Conservation (phyloP, 2,113 vertebrate species). For the Sceloporus tristichus region DNA sequence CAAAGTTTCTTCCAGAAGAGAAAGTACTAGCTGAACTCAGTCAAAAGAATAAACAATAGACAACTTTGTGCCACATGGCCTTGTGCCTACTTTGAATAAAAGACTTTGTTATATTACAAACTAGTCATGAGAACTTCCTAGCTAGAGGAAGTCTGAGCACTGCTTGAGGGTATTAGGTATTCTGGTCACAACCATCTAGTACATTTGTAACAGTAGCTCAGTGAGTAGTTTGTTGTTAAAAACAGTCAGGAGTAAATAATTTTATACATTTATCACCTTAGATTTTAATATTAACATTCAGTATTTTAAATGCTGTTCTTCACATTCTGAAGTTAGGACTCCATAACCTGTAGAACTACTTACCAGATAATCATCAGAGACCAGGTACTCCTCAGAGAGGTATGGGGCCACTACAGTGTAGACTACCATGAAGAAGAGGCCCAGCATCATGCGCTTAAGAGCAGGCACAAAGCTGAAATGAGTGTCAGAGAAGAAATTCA, state of each 20-base stretch:
- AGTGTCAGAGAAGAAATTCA: slow-evolving; percentile 7
- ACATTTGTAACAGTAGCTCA: background rate
- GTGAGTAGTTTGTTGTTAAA: background rate
- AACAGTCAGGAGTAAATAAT: background rate
- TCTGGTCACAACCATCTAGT: background rate
- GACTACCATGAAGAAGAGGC: slow-evolving; percentile 86
- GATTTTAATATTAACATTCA: too few relatives aligned
- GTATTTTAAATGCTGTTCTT: background rate
- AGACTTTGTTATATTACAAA: background rate
- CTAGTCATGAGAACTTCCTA: background rate
- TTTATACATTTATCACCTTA: too few relatives aligned
- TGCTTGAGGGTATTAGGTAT: too few relatives aligned
- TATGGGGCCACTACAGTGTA: slow-evolving; percentile 86
- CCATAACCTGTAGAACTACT: slow-evolving; percentile 60
- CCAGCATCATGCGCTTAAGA: slow-evolving; percentile 88
- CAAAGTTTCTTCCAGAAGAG: background rate
- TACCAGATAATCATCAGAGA: slow-evolving; percentile 91
- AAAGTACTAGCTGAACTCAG: background rate
- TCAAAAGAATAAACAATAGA: background rate
- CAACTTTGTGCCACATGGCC: background rate
- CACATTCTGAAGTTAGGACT: background rate
- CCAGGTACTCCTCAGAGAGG: slow-evolving; percentile 87
- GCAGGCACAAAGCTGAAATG: slow-evolving; percentile 85
- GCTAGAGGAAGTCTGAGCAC: too few relatives aligned
- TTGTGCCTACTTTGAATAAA: too few relatives aligned